Evolutionary conservation across 2,113 vertebrate species (phyloP).

Genomic region (Cheirogaleus medius): DNA sequence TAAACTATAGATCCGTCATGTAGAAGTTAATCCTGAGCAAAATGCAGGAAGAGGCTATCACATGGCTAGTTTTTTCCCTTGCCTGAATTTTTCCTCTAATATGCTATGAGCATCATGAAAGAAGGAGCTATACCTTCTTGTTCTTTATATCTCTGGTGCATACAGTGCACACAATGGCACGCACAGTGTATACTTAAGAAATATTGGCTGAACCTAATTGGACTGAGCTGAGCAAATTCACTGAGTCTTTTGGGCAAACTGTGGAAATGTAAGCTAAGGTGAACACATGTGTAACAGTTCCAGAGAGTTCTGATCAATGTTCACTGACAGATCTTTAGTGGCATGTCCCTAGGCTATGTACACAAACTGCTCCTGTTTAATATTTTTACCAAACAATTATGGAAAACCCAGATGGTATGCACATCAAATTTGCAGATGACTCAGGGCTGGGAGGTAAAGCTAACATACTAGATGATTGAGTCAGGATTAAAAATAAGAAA

Average conservation of each 20-base stretch:
- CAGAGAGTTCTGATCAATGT: background rate
- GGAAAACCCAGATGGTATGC: background rate
- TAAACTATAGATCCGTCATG: background rate
- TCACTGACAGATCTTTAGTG: background rate
- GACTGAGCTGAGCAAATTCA: background rate
- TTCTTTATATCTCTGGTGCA: background rate
- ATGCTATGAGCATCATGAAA: background rate
- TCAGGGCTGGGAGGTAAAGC: background rate
- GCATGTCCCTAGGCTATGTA: background rate
- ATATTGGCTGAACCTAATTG: background rate
- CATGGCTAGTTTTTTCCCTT: background rate
- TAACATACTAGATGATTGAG: background rate
- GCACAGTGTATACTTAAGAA: background rate
- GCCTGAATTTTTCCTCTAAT: background rate
- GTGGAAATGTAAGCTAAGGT: background rate
- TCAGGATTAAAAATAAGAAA: background rate
- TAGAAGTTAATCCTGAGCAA: background rate
- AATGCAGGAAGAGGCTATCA: background rate
- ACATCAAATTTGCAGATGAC: background rate
- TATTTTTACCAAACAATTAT: background rate
- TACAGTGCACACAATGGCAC: background rate
- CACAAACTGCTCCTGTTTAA: background rate
- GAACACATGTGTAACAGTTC: background rate
- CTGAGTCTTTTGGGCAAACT: background rate
- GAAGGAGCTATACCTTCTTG: background rate